phyloP scores from a whole-genome alignment of 2,113 vertebrate species.

The Lepus europaeus region DNA sequence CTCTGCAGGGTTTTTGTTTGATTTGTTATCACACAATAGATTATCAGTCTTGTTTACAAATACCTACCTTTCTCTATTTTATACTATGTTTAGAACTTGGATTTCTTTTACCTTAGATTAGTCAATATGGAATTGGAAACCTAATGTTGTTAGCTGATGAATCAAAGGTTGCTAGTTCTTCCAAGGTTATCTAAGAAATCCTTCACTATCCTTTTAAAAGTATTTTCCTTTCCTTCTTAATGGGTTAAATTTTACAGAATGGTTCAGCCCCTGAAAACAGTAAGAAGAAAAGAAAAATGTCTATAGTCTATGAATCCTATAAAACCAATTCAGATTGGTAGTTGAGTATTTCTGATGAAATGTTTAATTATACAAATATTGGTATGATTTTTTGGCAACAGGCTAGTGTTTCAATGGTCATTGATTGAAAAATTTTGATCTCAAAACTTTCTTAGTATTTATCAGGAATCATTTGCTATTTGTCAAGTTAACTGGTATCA shows the following conservation, averaged over 20 bases:
- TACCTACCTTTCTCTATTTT: conserved; percentile 31
- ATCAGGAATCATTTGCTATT: conserved; percentile 3
- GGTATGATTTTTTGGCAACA: background rate
- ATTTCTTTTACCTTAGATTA: conserved; percentile 36
- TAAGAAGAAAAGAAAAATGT: conserved; percentile 1
- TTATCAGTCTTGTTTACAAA: conserved; percentile 36
- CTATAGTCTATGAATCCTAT: background rate
- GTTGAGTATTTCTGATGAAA: conserved; percentile 57
- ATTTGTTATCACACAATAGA: background rate
- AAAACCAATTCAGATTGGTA: background rate
- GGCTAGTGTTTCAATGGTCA: conserved; percentile 11
- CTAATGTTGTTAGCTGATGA: conserved; percentile 37
- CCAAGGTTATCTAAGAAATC: conserved; percentile 4
- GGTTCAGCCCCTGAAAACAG: background rate
- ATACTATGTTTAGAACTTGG: conserved; percentile 48
- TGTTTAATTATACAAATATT: conserved; percentile 42
- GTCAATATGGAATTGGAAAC: background rate
- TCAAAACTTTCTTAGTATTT: conserved; percentile 51
- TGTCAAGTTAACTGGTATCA: background rate
- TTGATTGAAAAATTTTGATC: conserved; percentile 21
- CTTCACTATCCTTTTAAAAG: background rate
- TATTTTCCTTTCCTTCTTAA: background rate
- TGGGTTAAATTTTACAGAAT: background rate
- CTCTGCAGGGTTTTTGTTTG: background rate
- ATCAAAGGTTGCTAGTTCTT: background rate